Base-by-base conservation (phyloP, 2,113 vertebrate genomes). In the Erythrolamprus reginae region DNA sequence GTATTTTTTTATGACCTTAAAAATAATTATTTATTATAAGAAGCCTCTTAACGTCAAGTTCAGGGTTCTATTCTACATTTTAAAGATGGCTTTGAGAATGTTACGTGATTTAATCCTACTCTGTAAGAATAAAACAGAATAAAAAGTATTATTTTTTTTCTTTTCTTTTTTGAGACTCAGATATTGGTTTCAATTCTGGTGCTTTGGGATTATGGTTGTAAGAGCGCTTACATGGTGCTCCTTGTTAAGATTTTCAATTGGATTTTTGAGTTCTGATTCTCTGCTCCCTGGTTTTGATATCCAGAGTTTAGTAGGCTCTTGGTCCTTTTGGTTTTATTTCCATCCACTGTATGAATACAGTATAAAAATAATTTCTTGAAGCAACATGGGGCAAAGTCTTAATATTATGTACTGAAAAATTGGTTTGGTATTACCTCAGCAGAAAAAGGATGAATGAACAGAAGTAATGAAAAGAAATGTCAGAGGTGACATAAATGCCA, bases 51-150 rank as follows among this genome's bases (percentile, higher is more conserved):
- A 92, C 93, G 83, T 89, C 45, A 90, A 94, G 88, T 83, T 89
- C 48, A 89, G 95, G 88, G 94, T 93, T 77, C 50, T 28, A 86
- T 95, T 94, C 94, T 58, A 84, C 94, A 90, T 91, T 95, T 94
- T 93, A 91, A 45, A 94, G 93, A 95, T 90, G 86, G 17, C 33
- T 95, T 97, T 95, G 95, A 95, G 70, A 86, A 96, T 93, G 93
- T 92, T 48, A 77, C 12, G 23, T 24, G 61, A 77, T 26, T 33
- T 93, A 96, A 96, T 93, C 90, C 45, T 58, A 61, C 89, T 94
- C 91, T 94, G 89, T 90, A 92, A 86, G 7, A 7, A 42, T 52
- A 58, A 52, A 96, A 93, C 82, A 48, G 88, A 93, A 82, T 94
- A 93, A 89, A 93, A 89, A 28, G 92, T 88, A 95, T 94, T 95